These are phyloP conservation scores for Prosapia bicincta DNA, from an alignment of 2,888 invertebrate genomes.

Conservation along the genomic window DNA sequence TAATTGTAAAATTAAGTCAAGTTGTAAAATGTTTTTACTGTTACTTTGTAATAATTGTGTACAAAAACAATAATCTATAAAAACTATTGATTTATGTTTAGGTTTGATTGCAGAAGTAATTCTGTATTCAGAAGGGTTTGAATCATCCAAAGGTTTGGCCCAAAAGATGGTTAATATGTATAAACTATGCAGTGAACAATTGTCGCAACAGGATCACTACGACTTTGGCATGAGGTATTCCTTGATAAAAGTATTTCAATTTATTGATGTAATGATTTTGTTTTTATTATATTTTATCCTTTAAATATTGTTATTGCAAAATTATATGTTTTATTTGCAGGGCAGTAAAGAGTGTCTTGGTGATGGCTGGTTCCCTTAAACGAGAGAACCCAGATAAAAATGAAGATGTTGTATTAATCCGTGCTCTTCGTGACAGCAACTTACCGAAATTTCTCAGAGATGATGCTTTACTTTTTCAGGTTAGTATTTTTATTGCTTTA, in stretches of 20 bases:
- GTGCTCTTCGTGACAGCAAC: conserved; percentile 85
- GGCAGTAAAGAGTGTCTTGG: conserved; percentile 88
- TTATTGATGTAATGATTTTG: too few relatives aligned
- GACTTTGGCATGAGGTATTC: conserved; percentile 78
- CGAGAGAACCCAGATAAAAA: conserved; percentile 77
- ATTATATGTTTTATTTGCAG: conserved; percentile 45
- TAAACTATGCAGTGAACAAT: conserved; percentile 84
- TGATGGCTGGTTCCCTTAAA: conserved; percentile 89
- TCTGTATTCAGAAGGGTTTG: conserved; percentile 90
- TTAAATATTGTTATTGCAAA: background rate
- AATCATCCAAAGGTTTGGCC: conserved; percentile 80
- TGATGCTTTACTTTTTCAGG: conserved; percentile 76
- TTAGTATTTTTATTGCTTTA: too few relatives aligned
- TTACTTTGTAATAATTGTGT: too few relatives aligned
- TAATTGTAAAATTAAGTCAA: too few relatives aligned
- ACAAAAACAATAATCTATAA: too few relatives aligned
- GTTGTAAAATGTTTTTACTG: too few relatives aligned
- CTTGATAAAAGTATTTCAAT: background rate
- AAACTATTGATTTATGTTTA: conserved; percentile 45
- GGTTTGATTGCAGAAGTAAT: conserved; percentile 87
- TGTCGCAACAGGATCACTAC: conserved; percentile 90
- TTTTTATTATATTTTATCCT: too few relatives aligned
- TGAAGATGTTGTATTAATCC: conserved; percentile 79
- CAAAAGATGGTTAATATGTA: conserved; percentile 93
- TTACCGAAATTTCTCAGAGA: conserved; percentile 85